Base-by-base conservation (phyloP, 2,888 invertebrate species). In the Lochmaea crataegi region DNA sequence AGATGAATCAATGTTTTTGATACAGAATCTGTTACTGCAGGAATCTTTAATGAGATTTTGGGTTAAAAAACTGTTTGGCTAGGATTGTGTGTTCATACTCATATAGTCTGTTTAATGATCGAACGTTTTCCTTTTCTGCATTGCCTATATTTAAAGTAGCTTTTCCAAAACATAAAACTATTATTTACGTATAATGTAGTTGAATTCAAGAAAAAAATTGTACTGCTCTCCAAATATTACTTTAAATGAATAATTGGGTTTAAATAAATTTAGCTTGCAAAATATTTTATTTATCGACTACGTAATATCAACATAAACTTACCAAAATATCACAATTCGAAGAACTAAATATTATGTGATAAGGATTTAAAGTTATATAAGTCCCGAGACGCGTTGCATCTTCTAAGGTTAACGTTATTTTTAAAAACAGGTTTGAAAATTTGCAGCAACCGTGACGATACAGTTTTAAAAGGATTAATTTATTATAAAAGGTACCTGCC, bases 381-480 rank as follows among this genome's bases (percentile, higher is more conserved):
- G 61, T n/a, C 42, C 18, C 18, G 16, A 63, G 61, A 63, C 18
- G 42, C 11, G 61, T 61, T 61, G 61, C 61, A 63, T 63, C 32
- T 63, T 63, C 61, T 63, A 63, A 11, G 42, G 61, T 63, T 38
- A 41, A 63, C 42, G 42, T 42, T 42, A 63, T 63, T 32, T 61
- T 61, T 63, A 41, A 16, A 63, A 63, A 63, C 61, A 16, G 61
- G 61, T 63, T 63, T 42, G 38, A 42, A 63, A 63, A 41, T 63
- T 63, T 42, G 61, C 61, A 63, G 61, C 41, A 63, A 38, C 41
- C 61, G 42, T 63, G 61, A 63, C 61, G 61, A 63, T 63, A 63
- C 61, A 63, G 38, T 63, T 63, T 63, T 63, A 63, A 63, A 63
- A 63, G 42, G 42, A 16, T 42, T 41, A 38, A 63, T 63, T 42